phyloP scores from a whole-genome alignment of 2,888 invertebrate genomes.

The Bombylius major region DNA sequence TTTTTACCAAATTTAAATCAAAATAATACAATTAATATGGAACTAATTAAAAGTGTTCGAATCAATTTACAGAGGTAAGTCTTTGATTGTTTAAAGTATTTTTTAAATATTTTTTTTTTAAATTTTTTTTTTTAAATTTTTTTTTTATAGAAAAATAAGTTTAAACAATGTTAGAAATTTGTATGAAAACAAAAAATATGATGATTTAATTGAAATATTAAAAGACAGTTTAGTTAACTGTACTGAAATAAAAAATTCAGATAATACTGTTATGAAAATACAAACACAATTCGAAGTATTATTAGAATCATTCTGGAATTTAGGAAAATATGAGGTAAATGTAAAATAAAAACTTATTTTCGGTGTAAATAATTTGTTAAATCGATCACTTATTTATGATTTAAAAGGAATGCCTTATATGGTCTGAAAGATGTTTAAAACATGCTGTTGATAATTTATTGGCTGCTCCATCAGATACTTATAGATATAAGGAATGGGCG shows the following conservation, averaged over 20 bases:
- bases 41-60: slow-evolving; percentile 38
- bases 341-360: too few species aligned
- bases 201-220: slow-evolving; percentile 52
- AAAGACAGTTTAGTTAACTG: slow-evolving; percentile 38
- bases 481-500: slow-evolving; percentile 37
- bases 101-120: neutral
- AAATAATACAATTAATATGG: slow-evolving; percentile 38
- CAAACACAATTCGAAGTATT: slow-evolving; percentile 36
- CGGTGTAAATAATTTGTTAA: too few species aligned
- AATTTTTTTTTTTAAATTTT: neutral
- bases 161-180: slow-evolving; percentile 52
- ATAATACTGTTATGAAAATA: slow-evolving; percentile 18
- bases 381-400: neutral
- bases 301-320: slow-evolving; percentile 52
- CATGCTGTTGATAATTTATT: slow-evolving; percentile 58
- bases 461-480: slow-evolving; percentile 32
- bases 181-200: slow-evolving; percentile 50
- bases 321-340: slow-evolving; percentile 40
- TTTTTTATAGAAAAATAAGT: slow-evolving; percentile 39
- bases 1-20: slow-evolving; percentile 42
- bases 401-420: slow-evolving; percentile 49
- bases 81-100: too few species aligned
- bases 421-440: slow-evolving; percentile 64
- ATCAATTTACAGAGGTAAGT: slow-evolving; percentile 40
- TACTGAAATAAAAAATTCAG: slow-evolving; percentile 20